Evolutionary conservation across 53 echinoderm and acorn worm species (phyloP).

Genomic region (Stichopus horrens): DNA sequence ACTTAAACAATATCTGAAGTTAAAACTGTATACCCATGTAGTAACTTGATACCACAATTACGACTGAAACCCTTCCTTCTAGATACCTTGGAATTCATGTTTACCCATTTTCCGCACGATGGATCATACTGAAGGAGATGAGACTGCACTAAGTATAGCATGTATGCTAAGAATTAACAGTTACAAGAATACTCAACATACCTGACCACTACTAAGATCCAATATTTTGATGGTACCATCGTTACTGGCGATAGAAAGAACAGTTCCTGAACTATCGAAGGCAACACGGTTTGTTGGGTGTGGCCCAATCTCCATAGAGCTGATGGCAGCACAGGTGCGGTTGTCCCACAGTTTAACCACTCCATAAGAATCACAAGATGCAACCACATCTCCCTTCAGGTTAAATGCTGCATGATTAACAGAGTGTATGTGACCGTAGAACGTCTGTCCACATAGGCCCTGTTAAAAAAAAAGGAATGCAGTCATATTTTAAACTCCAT

Average conservation of each 20-base stretch:
- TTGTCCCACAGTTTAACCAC: constrained; percentile 86
- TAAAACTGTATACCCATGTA: too few relatives aligned
- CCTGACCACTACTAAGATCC: constrained; percentile 92
- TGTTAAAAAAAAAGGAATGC: constrained; percentile 29
- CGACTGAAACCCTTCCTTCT: too few relatives aligned
- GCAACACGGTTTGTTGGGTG: constrained; percentile 88
- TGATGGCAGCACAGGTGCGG: constrained; percentile 84
- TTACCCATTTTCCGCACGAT: too few relatives aligned
- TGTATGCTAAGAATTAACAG: too few relatives aligned
- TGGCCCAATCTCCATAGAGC: constrained; percentile 77
- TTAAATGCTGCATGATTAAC: constrained; percentile 92
- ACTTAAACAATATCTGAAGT: too few relatives aligned
- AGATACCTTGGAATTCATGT: too few relatives aligned
- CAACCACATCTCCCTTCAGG: constrained; percentile 89
- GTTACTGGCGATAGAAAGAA: constrained; percentile 90
- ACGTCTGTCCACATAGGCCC: constrained; percentile 97
- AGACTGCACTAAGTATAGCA: too few relatives aligned
- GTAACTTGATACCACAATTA: too few relatives aligned
- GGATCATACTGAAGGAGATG: too few relatives aligned
- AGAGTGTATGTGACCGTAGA: constrained; percentile 96
- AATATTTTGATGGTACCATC: constrained; percentile 92
- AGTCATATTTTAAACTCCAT: not conserved
- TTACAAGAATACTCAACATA: constrained; percentile 21
- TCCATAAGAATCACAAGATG: constrained; percentile 98
- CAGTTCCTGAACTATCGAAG: constrained; percentile 87